A percentile compares a stretch with the other conserved stretches of the same genome.
phyloP scores from a whole-genome alignment of 2,113 vertebrate species.

The Campylorhamphus procurvoides region DNA sequence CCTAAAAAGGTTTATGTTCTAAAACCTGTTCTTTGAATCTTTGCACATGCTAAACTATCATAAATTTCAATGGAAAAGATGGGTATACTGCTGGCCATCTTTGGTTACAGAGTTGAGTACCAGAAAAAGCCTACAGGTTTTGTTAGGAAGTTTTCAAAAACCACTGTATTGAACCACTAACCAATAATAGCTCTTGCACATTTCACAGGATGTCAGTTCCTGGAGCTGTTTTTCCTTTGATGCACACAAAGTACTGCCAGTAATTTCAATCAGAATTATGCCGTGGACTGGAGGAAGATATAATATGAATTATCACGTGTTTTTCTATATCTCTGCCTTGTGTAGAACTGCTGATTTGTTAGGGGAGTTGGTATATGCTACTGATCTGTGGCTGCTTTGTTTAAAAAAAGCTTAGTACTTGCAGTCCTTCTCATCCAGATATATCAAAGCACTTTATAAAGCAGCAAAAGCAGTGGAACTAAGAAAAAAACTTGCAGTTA shows the following conservation, averaged over 20 bases:
- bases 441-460: not conserved
- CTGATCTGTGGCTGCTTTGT: not conserved
- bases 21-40: not conserved
- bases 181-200: conserved; percentile 57
- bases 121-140: conserved; percentile 26
- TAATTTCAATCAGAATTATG: conserved; percentile 61
- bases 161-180: conserved; percentile 53
- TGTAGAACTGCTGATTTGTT: not conserved
- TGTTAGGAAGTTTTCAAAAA: conserved; percentile 58
- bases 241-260: conserved; percentile 54
- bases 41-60: not conserved
- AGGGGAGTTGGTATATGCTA: not conserved
- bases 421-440: not conserved
- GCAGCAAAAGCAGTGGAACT: not conserved
- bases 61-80: not conserved
- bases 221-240: conserved; percentile 66
- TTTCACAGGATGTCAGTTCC: conserved; percentile 70
- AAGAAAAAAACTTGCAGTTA: not conserved
- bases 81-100: not conserved
- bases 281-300: not conserved
- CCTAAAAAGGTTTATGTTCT: not conserved
- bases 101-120: not conserved
- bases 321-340: not conserved
- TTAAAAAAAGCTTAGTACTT: conserved; percentile 10
- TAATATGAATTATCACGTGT: conserved; percentile 8